Evolutionary conservation across 1,140 invertebrate genomes (phyloP), one percentile per base, ranked within the genome.

Genomic region (Rhagoletis zephyria): DNA sequence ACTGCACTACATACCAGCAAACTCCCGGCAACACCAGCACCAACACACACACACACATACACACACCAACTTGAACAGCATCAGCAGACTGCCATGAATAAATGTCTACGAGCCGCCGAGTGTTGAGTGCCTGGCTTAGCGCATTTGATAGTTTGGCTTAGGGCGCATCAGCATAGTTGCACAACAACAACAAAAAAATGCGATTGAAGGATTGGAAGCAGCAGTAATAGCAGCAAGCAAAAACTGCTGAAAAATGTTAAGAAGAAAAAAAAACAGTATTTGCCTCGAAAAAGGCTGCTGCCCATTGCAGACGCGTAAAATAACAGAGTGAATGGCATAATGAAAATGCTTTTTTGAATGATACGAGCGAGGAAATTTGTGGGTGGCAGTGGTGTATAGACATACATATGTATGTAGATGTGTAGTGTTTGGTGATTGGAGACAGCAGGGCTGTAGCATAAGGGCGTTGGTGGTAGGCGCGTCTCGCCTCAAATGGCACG

Each of bases 41-140:
- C 45, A 87, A 3, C 5, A 0, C n/a, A 48, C 61, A 48, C n/a
- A n/a, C 6, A n/a, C n/a, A n/a, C n/a, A n/a, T n/a, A n/a, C n/a
- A n/a, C n/a, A 61, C 19, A 59, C 61, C 45, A 56, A 6, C 42
- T 42, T 6, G n/a, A 10, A n/a, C 48, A 51, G 70, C 16, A 48
- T 9, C 16, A 30, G 45, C 51, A 74, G 56, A 77, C 12, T 64
- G 64, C 30, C 16, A 81, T 81, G 74, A 81, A 81, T 81, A 81
- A 81, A 81, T 81, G 74, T 6, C 74, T 14, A 51, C 74, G 45
- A 59, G 74, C 48, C 45, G 74, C 48, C 74, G 74, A 56, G 74
- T 87, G 87, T 74, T 87, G 87, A 87, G 87, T 87, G 87, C 87
- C 87, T 74, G 67, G 87, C 87, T 87, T 87, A 87, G 87, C 70